Base-by-base conservation (phyloP, 2,113 vertebrate species). In the Romanogobio albipinnatus region DNA sequence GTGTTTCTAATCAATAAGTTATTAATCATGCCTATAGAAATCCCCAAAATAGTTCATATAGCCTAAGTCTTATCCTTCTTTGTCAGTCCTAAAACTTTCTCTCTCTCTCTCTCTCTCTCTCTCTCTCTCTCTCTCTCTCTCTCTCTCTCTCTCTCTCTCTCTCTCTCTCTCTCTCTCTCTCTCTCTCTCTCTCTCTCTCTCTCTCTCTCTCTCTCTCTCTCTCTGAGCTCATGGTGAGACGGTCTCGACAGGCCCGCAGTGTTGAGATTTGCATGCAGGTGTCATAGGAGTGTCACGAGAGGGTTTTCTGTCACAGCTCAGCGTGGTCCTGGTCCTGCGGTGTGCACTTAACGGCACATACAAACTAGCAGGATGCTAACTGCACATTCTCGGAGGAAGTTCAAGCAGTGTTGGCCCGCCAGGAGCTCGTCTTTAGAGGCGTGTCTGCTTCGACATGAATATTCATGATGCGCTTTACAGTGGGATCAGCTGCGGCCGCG, bases 401-500 rank as follows among this genome's bases (percentile, higher is more conserved):
- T 56, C 64, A 85, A 64, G 83, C 66, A 56, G 77, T 56, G 66
- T 36, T 68, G 84, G 64, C 86, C 87, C 77, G 61, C 58, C 26
- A 64, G 51, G 51, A 88, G 81, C 66, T 84, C 74, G 39, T 71
- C 81, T 84, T 47, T 70, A 74, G 62, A 76, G 43, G 61, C 49
- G 76, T 66, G 70, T 75, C 79, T 56, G 82, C 62, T 85, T 59
- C 61, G 9, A 47, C 61, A 90, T 94, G 90, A 91, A 94, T 93
- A 94, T 94, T 94, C 92, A 93, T 93, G 88, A 81, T n/a, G 47
- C 17, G 24, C 85, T 26, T 36, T 83, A 84, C 83, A 84, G 83
- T 87, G 62, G 83, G 79, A 59, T 61, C 76, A 78, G 76, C 80
- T 75, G 53, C 2, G 51, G 79, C 80, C 11, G 49, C 24, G 62